phyloP scores from a whole-genome alignment of 1,140 invertebrate genomes.

The Ceratosolen solmsi region DNA sequence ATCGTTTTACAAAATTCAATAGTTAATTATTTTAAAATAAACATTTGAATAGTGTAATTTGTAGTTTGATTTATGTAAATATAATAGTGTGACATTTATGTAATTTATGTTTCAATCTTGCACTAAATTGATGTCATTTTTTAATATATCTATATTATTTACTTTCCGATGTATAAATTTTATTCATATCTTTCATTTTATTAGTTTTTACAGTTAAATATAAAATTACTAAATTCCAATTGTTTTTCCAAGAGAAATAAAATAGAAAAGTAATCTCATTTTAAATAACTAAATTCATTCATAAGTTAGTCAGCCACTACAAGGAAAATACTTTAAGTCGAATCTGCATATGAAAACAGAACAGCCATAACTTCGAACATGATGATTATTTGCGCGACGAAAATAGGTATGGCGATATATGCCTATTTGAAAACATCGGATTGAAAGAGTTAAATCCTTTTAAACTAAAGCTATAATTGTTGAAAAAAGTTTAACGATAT shows the following conservation, averaged over 20 bases:
- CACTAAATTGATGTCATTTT: constrained; percentile 25
- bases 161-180: neutral
- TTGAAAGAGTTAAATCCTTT: constrained; percentile 27
- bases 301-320: neutral
- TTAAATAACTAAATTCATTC: constrained; percentile 39
- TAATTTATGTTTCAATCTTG: neutral
- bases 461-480: constrained; percentile 23
- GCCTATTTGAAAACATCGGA: constrained; percentile 19
- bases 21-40: neutral
- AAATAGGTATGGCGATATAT: constrained; percentile 40
- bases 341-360: constrained; percentile 36
- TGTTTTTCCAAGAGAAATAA: neutral
- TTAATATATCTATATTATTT: constrained; percentile 22
- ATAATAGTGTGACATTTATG: neutral
- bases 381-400: constrained; percentile 38
- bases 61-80: neutral
- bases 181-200: neutral
- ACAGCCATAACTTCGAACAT: constrained; percentile 38
- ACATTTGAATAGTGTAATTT: neutral
- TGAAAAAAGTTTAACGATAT: neutral
- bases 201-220: neutral
- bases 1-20: neutral
- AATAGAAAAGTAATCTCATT: constrained; percentile 13
- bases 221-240: constrained; percentile 17
- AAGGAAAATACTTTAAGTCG: constrained; percentile 34